Evolutionary conservation across 2,888 invertebrate genomes (phyloP), one percentile per base, ranked within the genome.

Genomic region (Leptopilina syphax): DNA sequence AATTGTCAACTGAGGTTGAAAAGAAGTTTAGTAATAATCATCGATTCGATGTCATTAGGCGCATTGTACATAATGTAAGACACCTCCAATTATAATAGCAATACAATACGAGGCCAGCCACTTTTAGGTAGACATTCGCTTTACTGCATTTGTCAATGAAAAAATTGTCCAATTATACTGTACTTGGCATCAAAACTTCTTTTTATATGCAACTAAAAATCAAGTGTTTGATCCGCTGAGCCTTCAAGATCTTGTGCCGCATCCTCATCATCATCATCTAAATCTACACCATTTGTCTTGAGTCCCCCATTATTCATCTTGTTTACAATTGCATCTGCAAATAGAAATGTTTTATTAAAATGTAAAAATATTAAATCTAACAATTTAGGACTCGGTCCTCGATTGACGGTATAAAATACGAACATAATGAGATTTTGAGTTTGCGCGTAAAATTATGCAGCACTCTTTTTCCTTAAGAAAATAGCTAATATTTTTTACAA

Each of bases 231-330:
- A 93, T 96, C 95, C 90, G 96, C 95, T 86, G 96, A 96, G 82
- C 96, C 95, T 91, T 96, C 96, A 89, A 95, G 92, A 88, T 95
- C 95, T 87, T 95, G 94, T 81, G 94, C 93, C 78, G 94, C 94
- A 84, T 95, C 96, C 89, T 97, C 96, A 91, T 96, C 96, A 91
- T 96, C 96, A 91, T 96, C 95, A 88, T 95, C 95, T 79, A 94
- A 94, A 86, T 93, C 94, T 83, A 94, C 94, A 86, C 93, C 93
- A 85, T 93, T 88, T 94, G 91, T 95, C 94, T 85, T 94, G 94
- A 89, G 79, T 76, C 91, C 92, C 41, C 90, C 91, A 84, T 90
- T 92, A 84, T 86, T 92, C 78, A 91, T 91, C 86, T 93, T 93
- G 82, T 92, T 92, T 76, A 93, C 91, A 81, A 93, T 91, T 78